Evolutionary conservation across 2,888 invertebrate species (phyloP).

Genomic region (Pollenia labialis): DNA sequence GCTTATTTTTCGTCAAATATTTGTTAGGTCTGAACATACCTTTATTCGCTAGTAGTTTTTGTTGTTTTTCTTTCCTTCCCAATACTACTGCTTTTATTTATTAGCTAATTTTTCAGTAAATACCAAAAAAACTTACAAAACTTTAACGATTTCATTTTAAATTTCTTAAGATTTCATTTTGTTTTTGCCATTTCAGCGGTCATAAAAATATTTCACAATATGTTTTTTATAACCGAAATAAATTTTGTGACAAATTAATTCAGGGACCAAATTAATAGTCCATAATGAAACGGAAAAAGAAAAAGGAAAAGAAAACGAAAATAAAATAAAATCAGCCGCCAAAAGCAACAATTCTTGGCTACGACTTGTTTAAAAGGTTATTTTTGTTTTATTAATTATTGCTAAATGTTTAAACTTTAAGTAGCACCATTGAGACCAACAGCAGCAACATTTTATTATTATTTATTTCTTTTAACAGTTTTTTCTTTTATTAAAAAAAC

Average conservation of each 20-base stretch:
- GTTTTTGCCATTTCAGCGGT: background rate
- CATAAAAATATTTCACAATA: background rate
- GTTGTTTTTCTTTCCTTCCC: too few species aligned
- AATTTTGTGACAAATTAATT: slow-evolving; percentile 12
- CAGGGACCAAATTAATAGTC: slow-evolving; percentile 22
- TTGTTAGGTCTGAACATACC: too few species aligned
- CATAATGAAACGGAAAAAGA: background rate
- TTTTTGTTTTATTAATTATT: slow-evolving; percentile 27
- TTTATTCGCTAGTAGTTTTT: too few species aligned
- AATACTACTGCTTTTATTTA: too few species aligned
- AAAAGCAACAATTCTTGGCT: background rate
- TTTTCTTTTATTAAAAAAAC: background rate
- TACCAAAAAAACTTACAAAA: background rate
- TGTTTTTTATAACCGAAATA: slow-evolving; percentile 10
- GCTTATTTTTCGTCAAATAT: too few species aligned
- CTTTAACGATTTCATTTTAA: background rate
- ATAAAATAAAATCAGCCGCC: background rate
- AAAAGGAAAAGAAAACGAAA: background rate
- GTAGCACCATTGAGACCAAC: slow-evolving; percentile 6
- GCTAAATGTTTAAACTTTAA: background rate
- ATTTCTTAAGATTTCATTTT: background rate
- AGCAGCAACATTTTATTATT: background rate
- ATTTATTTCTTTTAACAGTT: background rate
- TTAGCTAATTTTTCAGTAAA: background rate
- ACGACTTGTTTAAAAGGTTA: background rate